Evolutionary conservation across 2,113 vertebrate genomes (phyloP), one percentile per base, ranked within the genome.

Genomic region (Rhinichthys klamathensis): DNA sequence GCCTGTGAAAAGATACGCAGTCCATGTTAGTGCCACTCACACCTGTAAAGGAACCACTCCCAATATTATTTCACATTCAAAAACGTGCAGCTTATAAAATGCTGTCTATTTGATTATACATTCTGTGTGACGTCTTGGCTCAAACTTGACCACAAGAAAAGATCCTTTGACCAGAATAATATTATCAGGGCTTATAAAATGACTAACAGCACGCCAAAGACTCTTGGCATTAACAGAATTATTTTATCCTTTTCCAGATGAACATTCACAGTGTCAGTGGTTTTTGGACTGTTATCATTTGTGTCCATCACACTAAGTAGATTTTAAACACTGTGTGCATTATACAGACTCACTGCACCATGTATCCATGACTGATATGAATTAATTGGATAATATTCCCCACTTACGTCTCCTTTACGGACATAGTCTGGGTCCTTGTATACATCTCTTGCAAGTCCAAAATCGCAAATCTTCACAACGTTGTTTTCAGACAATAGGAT

Each of bases 401-500:
- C 79, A 94, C 97, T 96, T 92, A 99, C 97, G 87, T 98, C 97
- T 95, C 97, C 97, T 93, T 98, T 98, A 87, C 97, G 95, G 6
- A 98, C 96, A 1, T 98, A 98, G 91, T 98, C 97, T 0, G 96
- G 96, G 89, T 98, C 97, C 93, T 98, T 98, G 78, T 98, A 98
- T 82, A 99, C 95, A 32, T 99, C 97, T 87, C 97, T 95, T 80
- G 97, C 97, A 0, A 98, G 95, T 82, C 97, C 97, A 18, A 99
- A 99, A 90, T 99, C 97, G 83, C 97, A 99, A 90, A 98, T 98
- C 94, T 99, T 98, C 44, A 98, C 97, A 54, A 99, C 97, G 0
- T 99, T 99, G 92, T 97, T 97, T 93, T 98, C 96, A 6, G 96
- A 97, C 32, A 98, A 94, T 51, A 99, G 94, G 90, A 99, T 99